Conservation (phyloP, 2,888 invertebrate genomes). For the Thereva unica region DNA sequence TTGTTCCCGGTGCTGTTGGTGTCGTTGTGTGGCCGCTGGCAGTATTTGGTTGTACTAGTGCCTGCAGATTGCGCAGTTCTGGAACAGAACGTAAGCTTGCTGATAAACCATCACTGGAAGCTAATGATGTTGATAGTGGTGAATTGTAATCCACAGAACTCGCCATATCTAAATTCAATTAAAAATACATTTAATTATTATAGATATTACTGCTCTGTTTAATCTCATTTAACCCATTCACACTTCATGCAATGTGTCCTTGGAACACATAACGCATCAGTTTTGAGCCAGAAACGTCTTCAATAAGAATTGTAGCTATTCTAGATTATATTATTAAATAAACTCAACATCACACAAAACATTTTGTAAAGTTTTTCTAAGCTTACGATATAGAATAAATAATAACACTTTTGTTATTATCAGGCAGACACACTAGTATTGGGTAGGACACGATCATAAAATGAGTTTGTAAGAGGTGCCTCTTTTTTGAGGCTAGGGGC, state of each 20-base stretch:
- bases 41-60: conserved; percentile 45
- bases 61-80: conserved; percentile 67
- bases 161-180: conserved; percentile 56
- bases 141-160: conserved; percentile 63
- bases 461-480: too few species aligned
- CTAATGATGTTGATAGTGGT: conserved; percentile 66
- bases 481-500: too few species aligned
- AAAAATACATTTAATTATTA: conserved; percentile 2
- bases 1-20: conserved; percentile 28
- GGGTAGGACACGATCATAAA: too few species aligned
- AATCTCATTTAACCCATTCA: background rate
- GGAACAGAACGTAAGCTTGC: conserved; percentile 58
- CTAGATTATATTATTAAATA: too few species aligned
- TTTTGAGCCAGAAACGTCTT: too few species aligned
- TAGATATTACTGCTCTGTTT: background rate
- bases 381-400: too few species aligned
- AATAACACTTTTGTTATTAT: too few species aligned
- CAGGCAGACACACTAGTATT: too few species aligned
- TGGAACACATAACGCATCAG: too few species aligned
- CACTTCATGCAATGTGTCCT: background rate
- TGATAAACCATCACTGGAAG: conserved; percentile 63
- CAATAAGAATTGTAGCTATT: too few species aligned
- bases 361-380: too few species aligned
- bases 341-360: too few species aligned
- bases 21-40: conserved; percentile 26